phyloP scores from a whole-genome alignment of 2,888 invertebrate genomes.

The Cryptus armator region DNA sequence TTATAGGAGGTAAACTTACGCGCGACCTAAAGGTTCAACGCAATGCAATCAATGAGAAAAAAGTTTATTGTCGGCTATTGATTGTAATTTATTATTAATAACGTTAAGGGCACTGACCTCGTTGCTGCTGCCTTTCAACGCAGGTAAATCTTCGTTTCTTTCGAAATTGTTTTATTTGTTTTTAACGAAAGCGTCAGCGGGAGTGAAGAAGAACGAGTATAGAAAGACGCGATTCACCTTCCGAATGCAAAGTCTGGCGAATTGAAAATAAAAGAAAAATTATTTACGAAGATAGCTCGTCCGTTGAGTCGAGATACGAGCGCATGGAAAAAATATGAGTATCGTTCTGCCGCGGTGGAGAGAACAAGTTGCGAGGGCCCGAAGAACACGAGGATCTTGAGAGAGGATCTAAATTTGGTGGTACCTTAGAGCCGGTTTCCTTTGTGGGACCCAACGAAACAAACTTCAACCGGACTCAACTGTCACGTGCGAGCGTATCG shows the following conservation, averaged over 20 bases:
- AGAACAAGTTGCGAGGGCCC: slow-evolving; percentile 9
- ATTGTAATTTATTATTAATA: neutral
- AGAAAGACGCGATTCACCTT: neutral
- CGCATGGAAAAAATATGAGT: slow-evolving; percentile 33
- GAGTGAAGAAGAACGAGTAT: neutral
- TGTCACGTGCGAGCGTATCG: neutral
- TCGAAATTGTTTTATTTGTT: too few relatives aligned
- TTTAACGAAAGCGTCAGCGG: neutral
- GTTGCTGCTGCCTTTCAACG: neutral
- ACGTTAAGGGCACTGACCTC: neutral
- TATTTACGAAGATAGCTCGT: slow-evolving; percentile 50
- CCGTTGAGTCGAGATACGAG: slow-evolving; percentile 49
- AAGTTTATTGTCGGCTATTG: neutral
- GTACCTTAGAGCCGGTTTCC: slow-evolving; percentile 74
- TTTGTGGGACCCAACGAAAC: slow-evolving; percentile 49
- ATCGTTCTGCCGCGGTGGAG: slow-evolving; percentile 8
- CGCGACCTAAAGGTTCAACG: neutral
- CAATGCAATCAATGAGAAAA: neutral
- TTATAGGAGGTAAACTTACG: neutral
- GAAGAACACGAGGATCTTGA: slow-evolving; percentile 37
- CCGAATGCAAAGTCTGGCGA: slow-evolving; percentile 4
- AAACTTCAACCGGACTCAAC: slow-evolving; percentile 9
- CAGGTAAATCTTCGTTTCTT: too few relatives aligned
- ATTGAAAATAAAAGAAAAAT: slow-evolving; percentile 33
- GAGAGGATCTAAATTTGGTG: slow-evolving; percentile 78